Conservation (phyloP, 2,113 vertebrate genomes). For the Tursiops truncatus region DNA sequence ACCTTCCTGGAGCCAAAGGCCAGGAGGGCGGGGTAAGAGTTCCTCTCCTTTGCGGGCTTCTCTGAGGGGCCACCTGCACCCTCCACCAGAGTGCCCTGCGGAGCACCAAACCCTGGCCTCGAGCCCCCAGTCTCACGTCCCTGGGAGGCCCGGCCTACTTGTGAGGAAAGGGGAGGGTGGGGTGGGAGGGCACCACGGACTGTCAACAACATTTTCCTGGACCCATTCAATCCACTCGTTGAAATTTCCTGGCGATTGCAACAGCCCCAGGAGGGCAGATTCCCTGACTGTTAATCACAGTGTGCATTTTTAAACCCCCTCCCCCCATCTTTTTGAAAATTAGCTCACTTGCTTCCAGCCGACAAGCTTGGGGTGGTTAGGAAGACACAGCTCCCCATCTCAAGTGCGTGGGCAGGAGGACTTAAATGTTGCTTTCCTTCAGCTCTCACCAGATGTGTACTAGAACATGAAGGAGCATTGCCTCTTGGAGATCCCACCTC, state of each 20-base stretch:
- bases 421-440: neutral
- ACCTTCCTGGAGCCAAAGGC: neutral
- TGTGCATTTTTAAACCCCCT: neutral
- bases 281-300: neutral
- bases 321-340: neutral
- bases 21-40: neutral
- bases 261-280: neutral
- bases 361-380: neutral
- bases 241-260: neutral
- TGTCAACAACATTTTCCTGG: neutral
- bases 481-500: neutral
- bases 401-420: neutral
- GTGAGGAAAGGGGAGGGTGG: neutral
- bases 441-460: neutral
- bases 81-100: fast-evolving
- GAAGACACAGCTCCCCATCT: neutral
- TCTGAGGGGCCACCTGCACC: neutral
- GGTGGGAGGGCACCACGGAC: neutral
- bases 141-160: neutral
- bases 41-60: neutral
- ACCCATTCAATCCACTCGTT: neutral
- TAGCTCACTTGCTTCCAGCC: neutral
- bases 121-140: fast-evolving
- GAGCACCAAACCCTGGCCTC: neutral
- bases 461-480: neutral